Percentiles rank a stretch among this genome's conserved stretches.
Evolutionary conservation across 1,140 invertebrate genomes (phyloP).

Genomic region (Cephus cinctus): DNA sequence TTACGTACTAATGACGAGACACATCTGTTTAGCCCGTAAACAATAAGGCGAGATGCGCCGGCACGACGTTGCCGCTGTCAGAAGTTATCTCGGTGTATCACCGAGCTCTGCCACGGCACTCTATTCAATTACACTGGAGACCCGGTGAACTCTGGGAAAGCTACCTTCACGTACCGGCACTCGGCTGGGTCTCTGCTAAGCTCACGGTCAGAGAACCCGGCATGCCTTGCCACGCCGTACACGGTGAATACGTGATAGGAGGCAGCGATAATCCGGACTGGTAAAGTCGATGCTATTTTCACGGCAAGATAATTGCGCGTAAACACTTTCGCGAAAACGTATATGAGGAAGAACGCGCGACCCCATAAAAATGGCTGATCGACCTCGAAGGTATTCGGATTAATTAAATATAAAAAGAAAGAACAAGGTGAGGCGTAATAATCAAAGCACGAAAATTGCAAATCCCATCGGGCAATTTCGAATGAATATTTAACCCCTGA

Average conservation of each 20-base stretch:
- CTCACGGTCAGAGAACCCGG: not conserved
- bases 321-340: too few relatives aligned
- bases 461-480: constrained; percentile 19
- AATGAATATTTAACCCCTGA: constrained; percentile 23
- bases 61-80: constrained; percentile 22
- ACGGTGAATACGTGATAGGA: not conserved
- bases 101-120: constrained; percentile 19
- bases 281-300: not conserved
- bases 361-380: too few relatives aligned
- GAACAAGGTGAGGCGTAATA: not conserved
- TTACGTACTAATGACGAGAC: too few relatives aligned
- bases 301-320: too few relatives aligned
- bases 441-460: constrained; percentile 15
- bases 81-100: constrained; percentile 21
- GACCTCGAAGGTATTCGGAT: too few relatives aligned
- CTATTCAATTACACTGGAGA: constrained; percentile 35
- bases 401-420: too few relatives aligned
- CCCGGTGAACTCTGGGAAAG: constrained; percentile 1
- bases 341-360: too few relatives aligned
- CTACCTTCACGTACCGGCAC: not conserved
- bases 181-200: not conserved
- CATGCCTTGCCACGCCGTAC: not conserved
- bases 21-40: constrained; percentile 31
- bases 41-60: constrained; percentile 30
- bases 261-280: not conserved